These are phyloP conservation scores for Parnassius mnemosyne DNA, from an alignment of 2,888 invertebrate genomes.

Conservation along the genomic window DNA sequence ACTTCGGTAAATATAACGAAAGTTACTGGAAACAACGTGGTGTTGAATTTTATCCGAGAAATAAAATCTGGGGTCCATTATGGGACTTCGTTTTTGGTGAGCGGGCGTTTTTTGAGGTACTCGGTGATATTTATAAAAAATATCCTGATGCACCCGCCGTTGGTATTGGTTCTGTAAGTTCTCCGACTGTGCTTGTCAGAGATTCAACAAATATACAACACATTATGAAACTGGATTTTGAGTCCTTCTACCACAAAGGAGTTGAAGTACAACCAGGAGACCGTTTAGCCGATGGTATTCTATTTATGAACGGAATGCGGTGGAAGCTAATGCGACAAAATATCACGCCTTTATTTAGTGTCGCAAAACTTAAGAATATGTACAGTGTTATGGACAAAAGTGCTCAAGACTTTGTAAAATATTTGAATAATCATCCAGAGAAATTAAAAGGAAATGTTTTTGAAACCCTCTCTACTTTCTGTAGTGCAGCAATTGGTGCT, in stretches of 20 bases:
- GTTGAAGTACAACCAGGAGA: background rate
- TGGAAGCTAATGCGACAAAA: background rate
- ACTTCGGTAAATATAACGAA: background rate
- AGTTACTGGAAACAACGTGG: background rate
- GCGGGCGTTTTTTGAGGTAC: background rate
- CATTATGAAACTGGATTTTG: background rate
- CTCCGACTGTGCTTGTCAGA: background rate
- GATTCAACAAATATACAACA: background rate
- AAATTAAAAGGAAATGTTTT: background rate
- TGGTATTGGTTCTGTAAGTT: background rate
- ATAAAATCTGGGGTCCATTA: background rate
- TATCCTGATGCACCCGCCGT: background rate
- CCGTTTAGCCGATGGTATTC: background rate
- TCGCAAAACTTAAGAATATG: background rate
- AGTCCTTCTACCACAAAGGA: background rate
- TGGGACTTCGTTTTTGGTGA: background rate
- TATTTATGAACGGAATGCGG: background rate
- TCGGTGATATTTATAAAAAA: slow-evolving; percentile 1
- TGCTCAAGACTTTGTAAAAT: background rate
- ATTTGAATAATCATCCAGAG: background rate
- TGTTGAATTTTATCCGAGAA: background rate
- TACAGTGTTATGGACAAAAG: slow-evolving; percentile 1
- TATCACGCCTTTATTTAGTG: background rate
- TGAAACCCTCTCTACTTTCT: slow-evolving; percentile 1
- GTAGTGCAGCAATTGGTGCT: background rate